Evolutionary conservation across 2,113 vertebrate species (phyloP).

Genomic region (Corythaeola cristata): DNA sequence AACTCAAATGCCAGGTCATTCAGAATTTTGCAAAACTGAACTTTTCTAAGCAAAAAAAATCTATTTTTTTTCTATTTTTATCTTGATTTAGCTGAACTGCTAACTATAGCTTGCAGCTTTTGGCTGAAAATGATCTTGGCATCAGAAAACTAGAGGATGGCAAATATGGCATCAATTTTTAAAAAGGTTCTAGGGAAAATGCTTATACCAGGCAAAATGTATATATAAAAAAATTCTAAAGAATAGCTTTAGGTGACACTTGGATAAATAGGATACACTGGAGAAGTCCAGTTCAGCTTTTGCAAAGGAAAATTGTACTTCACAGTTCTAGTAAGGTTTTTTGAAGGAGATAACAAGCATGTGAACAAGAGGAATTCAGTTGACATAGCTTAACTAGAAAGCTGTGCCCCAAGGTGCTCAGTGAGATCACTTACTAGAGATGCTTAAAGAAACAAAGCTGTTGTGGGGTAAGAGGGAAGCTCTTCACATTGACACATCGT

Average conservation of each 20-base stretch:
- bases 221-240: not conserved
- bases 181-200: not conserved
- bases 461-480: not conserved
- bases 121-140: constrained; percentile 24
- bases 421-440: not conserved
- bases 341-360: not conserved
- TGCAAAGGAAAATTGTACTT: not conserved
- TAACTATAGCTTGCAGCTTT: not conserved
- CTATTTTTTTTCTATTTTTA: not conserved
- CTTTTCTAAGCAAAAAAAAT: not conserved
- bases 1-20: constrained; percentile 20
- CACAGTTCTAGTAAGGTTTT: not conserved
- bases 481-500: not conserved
- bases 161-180: not conserved
- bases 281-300: not conserved
- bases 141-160: constrained; percentile 1
- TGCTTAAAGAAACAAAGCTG: not conserved
- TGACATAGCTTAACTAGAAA: not conserved
- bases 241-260: not conserved
- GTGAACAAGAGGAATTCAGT: not conserved
- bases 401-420: not conserved
- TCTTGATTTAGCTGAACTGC: not conserved
- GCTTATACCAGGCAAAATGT: not conserved
- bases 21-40: constrained; percentile 11
- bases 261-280: not conserved